phyloP scores from a whole-genome alignment of 1,140 invertebrate species.

The Littorina saxatilis region DNA sequence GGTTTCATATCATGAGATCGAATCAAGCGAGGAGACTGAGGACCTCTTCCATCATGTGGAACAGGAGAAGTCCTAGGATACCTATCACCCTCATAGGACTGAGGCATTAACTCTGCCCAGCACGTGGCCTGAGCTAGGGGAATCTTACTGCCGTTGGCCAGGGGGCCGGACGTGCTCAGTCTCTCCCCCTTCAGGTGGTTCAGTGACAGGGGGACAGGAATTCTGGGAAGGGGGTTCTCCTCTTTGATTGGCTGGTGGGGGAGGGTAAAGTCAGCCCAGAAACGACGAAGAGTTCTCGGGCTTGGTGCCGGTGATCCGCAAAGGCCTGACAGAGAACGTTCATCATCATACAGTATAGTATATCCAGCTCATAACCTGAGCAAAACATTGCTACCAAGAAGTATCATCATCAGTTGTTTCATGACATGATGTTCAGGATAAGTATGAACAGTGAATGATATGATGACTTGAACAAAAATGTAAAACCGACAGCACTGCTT shows the following conservation, averaged over 20 bases:
- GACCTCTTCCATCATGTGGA: constrained; percentile 9
- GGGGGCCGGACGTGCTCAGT: constrained; percentile 8
- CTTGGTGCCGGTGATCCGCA: constrained; percentile 35
- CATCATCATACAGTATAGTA: too few relatives aligned
- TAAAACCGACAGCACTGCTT: too few relatives aligned
- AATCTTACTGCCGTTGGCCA: constrained; percentile 36
- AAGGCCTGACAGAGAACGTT: constrained; percentile 25
- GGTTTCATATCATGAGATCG: constrained; percentile 6
- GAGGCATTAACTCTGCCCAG: constrained; percentile 42
- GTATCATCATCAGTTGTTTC: too few relatives aligned
- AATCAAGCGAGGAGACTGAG: neutral
- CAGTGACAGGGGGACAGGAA: constrained; percentile 42
- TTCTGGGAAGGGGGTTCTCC: constrained; percentile 54
- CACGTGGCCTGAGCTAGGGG: constrained; percentile 22
- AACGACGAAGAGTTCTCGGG: constrained; percentile 55
- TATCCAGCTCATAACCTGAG: too few relatives aligned
- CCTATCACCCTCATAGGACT: too few relatives aligned
- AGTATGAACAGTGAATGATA: too few relatives aligned
- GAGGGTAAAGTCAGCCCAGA: constrained; percentile 60
- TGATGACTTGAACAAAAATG: too few relatives aligned
- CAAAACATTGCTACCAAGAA: too few relatives aligned
- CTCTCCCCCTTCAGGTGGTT: constrained; percentile 26
- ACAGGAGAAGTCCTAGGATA: too few relatives aligned
- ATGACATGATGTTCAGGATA: too few relatives aligned
- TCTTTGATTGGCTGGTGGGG: constrained; percentile 60